phyloP scores from a whole-genome alignment of 2,113 vertebrate genomes.

The Furnarius figulus region DNA sequence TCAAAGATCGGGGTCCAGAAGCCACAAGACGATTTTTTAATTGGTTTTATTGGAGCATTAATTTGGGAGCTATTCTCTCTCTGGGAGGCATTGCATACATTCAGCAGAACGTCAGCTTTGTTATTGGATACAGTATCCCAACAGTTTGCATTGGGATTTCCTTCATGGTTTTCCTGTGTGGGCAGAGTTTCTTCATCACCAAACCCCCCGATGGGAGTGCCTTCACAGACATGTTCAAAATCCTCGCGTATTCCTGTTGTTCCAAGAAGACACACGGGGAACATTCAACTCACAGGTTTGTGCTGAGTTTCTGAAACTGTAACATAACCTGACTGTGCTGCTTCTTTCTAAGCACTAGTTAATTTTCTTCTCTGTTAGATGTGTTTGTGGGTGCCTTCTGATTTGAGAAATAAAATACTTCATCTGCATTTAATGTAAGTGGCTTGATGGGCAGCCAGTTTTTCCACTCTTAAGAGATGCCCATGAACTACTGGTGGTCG shows the following conservation, averaged over 20 bases:
- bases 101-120: constrained; percentile 91
- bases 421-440: neutral
- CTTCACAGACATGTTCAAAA: constrained; percentile 89
- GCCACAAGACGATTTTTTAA: constrained; percentile 96
- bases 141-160: constrained; percentile 87
- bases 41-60: constrained; percentile 99
- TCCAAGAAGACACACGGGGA: constrained; percentile 63
- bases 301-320: neutral
- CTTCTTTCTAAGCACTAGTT: neutral
- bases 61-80: constrained; percentile 92
- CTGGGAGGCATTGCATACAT: constrained; percentile 92
- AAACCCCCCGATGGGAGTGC: constrained; percentile 94
- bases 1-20: constrained; percentile 94
- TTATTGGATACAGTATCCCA: constrained; percentile 86
- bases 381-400: neutral
- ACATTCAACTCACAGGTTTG: constrained; percentile 68
- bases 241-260: constrained; percentile 84
- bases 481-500: neutral
- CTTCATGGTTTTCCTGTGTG: constrained; percentile 87
- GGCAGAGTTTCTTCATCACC: constrained; percentile 88
- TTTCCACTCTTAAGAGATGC: neutral
- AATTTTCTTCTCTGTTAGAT: neutral
- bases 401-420: neutral
- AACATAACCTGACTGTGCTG: neutral
- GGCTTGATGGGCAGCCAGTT: neutral